Conservation (phyloP, 2,888 invertebrate genomes). For the Metopia argyrocephala region DNA sequence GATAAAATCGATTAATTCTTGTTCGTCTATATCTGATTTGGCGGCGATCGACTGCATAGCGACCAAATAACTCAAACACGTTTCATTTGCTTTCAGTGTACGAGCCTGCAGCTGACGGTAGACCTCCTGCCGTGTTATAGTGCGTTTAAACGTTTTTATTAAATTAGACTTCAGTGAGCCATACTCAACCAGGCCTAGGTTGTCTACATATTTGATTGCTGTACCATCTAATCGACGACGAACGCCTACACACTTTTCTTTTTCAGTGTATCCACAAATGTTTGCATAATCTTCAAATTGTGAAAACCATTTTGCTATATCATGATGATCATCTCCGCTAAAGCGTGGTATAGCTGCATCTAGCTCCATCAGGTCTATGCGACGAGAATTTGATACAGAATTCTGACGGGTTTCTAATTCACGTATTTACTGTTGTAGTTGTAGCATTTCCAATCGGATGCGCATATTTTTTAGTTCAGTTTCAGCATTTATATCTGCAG, state of each 20-base stretch:
- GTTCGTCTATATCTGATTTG: slow-evolving; percentile 10
- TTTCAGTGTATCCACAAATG: not conserved
- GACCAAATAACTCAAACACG: slow-evolving; percentile 36
- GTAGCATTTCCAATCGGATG: not conserved
- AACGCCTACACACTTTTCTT: slow-evolving; percentile 15
- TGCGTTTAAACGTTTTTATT: slow-evolving; percentile 38
- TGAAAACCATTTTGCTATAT: slow-evolving; percentile 5
- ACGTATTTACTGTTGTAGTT: not conserved
- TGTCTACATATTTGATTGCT: slow-evolving; percentile 23
- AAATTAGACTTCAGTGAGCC: too few relatives aligned
- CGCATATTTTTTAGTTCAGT: not conserved
- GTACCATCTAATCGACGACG: slow-evolving; percentile 18
- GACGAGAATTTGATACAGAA: not conserved
- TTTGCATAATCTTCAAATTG: slow-evolving; percentile 22
- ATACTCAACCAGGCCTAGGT: slow-evolving; percentile 22
- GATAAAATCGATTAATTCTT: slow-evolving; percentile 31
- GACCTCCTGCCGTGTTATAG: slow-evolving; percentile 37
- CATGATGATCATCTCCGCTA: not conserved
- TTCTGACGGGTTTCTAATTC: not conserved
- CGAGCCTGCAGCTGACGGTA: slow-evolving; percentile 28
- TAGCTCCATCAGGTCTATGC: slow-evolving; percentile 3
- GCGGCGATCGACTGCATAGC: slow-evolving; percentile 39
- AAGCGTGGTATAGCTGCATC: slow-evolving; percentile 5
- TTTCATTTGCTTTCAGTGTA: slow-evolving; percentile 6
- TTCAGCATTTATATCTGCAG: not conserved